Conservation (phyloP, 2,888 invertebrate species). For the Drosophila peninsularis region DNA sequence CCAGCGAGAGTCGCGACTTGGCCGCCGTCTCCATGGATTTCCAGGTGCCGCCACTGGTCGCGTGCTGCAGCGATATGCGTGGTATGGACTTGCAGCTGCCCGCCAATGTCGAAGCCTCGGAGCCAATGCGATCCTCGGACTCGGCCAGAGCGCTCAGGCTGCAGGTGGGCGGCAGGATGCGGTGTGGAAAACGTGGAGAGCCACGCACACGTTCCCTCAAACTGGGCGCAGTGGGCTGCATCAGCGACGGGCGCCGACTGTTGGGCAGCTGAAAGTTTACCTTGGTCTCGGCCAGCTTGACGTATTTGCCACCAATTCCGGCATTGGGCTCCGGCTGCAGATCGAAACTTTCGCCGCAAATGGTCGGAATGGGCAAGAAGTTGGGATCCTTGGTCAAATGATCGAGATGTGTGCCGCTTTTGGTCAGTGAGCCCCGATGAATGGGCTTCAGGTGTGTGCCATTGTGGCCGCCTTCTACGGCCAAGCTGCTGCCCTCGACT, state of each 20-base stretch:
- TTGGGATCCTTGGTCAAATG: slow-evolving; percentile 79
- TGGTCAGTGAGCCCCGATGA: slow-evolving; percentile 85
- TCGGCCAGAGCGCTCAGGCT: slow-evolving; percentile 88
- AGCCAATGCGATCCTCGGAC: slow-evolving; percentile 67
- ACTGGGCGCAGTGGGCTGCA: slow-evolving; percentile 84
- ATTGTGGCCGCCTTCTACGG: slow-evolving; percentile 48
- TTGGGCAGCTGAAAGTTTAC: slow-evolving; percentile 88
- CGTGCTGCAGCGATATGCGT: slow-evolving; percentile 84
- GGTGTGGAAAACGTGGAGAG: slow-evolving; percentile 90
- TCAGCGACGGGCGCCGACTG: slow-evolving; percentile 85
- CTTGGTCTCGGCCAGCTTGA: slow-evolving; percentile 87
- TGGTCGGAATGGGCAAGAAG: slow-evolving; percentile 81
- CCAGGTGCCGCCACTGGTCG: slow-evolving; percentile 86
- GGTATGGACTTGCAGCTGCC: slow-evolving; percentile 76
- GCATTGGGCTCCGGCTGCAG: slow-evolving; percentile 34
- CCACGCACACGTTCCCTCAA: slow-evolving; percentile 88
- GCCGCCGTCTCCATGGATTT: slow-evolving; percentile 89
- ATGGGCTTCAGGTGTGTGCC: slow-evolving; percentile 81
- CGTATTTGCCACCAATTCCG: slow-evolving; percentile 66
- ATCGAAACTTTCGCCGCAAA: slow-evolving; percentile 70
- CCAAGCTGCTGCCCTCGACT: slow-evolving; percentile 16
- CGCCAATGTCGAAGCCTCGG: slow-evolving; percentile 74
- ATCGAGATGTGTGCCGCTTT: slow-evolving; percentile 88
- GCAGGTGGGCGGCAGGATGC: slow-evolving; percentile 89
- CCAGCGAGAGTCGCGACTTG: slow-evolving; percentile 75